Percentiles rank a stretch among this genome's conserved stretches.
Conservation (phyloP, 2,888 invertebrate species). For the Cyclophora punctaria region DNA sequence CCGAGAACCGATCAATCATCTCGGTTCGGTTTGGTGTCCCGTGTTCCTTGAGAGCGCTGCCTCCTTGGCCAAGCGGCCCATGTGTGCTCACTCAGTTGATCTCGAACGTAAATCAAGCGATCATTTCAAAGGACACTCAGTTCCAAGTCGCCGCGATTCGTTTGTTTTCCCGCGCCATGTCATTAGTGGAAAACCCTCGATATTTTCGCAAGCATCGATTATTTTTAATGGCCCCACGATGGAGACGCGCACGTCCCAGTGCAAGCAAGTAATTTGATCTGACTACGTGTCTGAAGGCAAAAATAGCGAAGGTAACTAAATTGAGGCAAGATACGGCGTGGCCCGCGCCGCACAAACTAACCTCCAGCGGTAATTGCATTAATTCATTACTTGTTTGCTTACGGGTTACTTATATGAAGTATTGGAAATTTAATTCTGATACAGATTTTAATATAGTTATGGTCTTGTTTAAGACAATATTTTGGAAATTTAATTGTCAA, state of each 20-base stretch:
- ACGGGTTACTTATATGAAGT: too few relatives aligned
- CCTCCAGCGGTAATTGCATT: not conserved
- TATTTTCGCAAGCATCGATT: slow-evolving; percentile 70
- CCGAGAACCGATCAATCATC: slow-evolving; percentile 3
- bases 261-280: slow-evolving; percentile 28
- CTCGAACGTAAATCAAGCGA: slow-evolving; percentile 20
- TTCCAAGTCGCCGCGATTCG: slow-evolving; percentile 33
- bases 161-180: slow-evolving; percentile 68
- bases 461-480: too few relatives aligned
- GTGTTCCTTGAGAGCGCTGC: slow-evolving; percentile 4
- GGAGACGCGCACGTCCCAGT: slow-evolving; percentile 36
- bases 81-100: slow-evolving; percentile 7
- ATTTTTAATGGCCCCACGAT: slow-evolving; percentile 67
- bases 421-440: too few relatives aligned
- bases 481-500: too few relatives aligned
- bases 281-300: slow-evolving; percentile 19
- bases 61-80: not conserved
- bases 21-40: not conserved
- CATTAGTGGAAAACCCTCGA: slow-evolving; percentile 72
- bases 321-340: slow-evolving; percentile 1
- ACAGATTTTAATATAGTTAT: too few relatives aligned
- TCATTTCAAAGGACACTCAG: slow-evolving; percentile 12
- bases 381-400: not conserved
- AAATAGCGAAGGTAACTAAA: slow-evolving; percentile 9
- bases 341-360: not conserved